Conservation (phyloP, 2,113 vertebrate genomes). For the Circaetus cinerascens region DNA sequence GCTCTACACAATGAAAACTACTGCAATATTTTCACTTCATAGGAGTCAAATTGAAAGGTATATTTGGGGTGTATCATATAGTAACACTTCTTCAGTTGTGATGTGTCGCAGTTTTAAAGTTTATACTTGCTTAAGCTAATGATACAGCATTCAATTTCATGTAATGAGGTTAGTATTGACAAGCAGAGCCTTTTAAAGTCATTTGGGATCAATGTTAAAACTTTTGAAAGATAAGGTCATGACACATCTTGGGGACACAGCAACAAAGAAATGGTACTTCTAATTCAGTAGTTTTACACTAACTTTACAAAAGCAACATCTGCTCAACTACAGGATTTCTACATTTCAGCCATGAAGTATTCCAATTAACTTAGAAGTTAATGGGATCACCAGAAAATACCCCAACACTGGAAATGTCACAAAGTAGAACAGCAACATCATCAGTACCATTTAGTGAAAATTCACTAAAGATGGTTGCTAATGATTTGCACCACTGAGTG, state of each 20-base stretch:
- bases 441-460: neutral
- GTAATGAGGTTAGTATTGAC: neutral
- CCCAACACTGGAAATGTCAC: neutral
- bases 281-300: neutral
- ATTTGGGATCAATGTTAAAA: neutral
- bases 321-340: neutral
- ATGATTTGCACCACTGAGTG: neutral
- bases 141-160: neutral
- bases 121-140: neutral
- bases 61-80: neutral
- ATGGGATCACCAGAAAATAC: neutral
- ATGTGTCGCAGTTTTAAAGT: neutral
- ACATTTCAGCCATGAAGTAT: neutral
- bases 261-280: neutral
- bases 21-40: neutral
- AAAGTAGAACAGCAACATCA: neutral
- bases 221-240: neutral
- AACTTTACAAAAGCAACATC: neutral
- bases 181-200: neutral
- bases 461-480: neutral
- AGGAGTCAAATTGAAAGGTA: neutral
- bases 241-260: neutral
- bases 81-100: neutral
- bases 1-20: neutral
- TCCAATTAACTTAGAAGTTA: neutral